These are phyloP conservation scores for Choloepus hoffmanni DNA, from an alignment of 2,113 vertebrate species.

Conservation along the genomic window DNA sequence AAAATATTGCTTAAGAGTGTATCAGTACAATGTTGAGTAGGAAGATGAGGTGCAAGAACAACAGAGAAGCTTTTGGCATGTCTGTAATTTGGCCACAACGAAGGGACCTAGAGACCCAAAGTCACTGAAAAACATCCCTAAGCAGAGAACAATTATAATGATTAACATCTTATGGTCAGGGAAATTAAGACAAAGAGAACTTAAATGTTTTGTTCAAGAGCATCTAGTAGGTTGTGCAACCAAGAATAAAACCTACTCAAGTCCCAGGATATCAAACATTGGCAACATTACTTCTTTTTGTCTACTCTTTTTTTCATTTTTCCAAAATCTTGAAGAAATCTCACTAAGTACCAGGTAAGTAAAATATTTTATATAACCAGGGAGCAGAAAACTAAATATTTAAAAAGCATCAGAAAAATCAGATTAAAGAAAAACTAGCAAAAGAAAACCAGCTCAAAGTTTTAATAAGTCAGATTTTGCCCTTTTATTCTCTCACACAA, in stretches of 20 bases:
- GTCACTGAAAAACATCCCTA: neutral
- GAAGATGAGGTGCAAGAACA: neutral
- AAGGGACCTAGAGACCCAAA: neutral
- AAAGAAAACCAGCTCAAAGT: neutral
- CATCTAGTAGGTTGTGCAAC: neutral
- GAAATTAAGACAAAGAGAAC: constrained; percentile 14
- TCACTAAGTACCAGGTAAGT: neutral
- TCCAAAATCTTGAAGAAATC: neutral
- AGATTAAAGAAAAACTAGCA: neutral
- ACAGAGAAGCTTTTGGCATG: neutral
- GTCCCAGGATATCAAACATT: neutral
- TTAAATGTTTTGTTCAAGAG: neutral
- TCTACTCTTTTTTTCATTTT: neutral
- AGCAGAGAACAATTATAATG: neutral
- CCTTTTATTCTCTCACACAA: neutral
- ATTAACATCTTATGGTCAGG: neutral
- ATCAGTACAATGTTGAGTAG: neutral
- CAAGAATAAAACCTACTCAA: neutral
- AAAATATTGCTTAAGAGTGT: neutral
- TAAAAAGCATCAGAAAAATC: neutral
- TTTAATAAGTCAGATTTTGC: constrained; percentile 7
- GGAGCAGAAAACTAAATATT: neutral
- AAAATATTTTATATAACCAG: neutral
- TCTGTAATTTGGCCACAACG: neutral
- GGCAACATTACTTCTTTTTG: neutral